Conservation (phyloP, 2,888 invertebrate genomes). For the Lycaena phlaeas region DNA sequence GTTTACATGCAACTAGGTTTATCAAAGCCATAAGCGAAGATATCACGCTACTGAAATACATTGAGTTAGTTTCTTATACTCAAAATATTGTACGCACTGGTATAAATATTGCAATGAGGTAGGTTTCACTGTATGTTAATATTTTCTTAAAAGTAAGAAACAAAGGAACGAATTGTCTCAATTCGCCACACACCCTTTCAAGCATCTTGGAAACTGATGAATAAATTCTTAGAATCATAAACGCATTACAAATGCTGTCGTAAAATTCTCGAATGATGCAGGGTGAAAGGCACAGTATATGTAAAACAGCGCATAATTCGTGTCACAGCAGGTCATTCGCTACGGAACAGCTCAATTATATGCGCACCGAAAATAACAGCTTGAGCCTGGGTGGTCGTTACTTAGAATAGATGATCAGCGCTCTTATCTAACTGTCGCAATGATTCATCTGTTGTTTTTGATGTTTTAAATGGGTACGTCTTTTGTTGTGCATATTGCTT, state of each 20-base stretch:
- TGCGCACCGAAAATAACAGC: constrained; percentile 60
- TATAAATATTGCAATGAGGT: too few relatives aligned
- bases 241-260: constrained; percentile 19
- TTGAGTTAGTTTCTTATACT: too few relatives aligned
- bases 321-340: constrained; percentile 41
- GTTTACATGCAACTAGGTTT: too few relatives aligned
- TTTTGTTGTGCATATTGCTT: background rate
- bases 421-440: constrained; percentile 1
- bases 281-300: constrained; percentile 30
- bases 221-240: constrained; percentile 13
- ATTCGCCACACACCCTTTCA: background rate
- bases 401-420: constrained; percentile 44
- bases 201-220: constrained; percentile 6
- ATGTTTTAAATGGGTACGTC: background rate
- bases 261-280: constrained; percentile 18
- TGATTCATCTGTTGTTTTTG: background rate
- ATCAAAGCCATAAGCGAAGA: too few relatives aligned
- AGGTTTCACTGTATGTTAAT: too few relatives aligned
- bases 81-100: too few relatives aligned
- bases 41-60: too few relatives aligned
- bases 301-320: constrained; percentile 53
- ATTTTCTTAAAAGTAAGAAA: too few relatives aligned
- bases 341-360: constrained; percentile 63
- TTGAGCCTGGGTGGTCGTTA: constrained; percentile 31
- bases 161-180: too few relatives aligned